A percentile compares a stretch with the other conserved stretches of the same genome.
Evolutionary conservation across 2,888 invertebrate genomes (phyloP).

Genomic region (Megaustenia siamemsis): DNA sequence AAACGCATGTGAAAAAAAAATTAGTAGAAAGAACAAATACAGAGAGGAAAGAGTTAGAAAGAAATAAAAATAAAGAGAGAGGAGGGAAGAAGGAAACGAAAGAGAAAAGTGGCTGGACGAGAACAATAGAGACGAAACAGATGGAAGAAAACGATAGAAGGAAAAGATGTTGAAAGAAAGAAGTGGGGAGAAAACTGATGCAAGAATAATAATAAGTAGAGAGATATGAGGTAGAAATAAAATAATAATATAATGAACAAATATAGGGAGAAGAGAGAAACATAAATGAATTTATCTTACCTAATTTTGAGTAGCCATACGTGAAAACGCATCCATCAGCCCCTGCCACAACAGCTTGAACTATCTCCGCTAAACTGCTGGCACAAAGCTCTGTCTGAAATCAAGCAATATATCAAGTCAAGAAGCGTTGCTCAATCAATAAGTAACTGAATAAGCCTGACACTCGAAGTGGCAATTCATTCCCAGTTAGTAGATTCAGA

Average conservation of each 20-base stretch:
- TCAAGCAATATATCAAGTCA: conserved; percentile 88
- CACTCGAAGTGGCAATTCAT: not conserved
- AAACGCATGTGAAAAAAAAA: not conserved
- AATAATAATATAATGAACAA: no score
- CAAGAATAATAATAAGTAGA: not conserved
- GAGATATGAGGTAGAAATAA: not conserved
- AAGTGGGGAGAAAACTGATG: not conserved
- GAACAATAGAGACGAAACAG: not conserved
- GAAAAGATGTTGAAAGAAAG: conserved; percentile 12
- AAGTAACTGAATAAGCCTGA: not conserved
- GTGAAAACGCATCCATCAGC: conserved; percentile 87
- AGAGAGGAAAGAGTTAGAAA: not conserved
- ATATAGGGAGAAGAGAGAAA: not conserved
- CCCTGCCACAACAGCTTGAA: conserved; percentile 95
- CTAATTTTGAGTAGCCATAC: conserved; percentile 80
- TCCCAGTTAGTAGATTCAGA: no score
- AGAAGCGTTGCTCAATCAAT: not conserved
- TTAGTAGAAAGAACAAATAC: not conserved
- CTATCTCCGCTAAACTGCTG: conserved; percentile 82
- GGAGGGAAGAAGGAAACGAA: not conserved
- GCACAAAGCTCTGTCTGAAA: conserved; percentile 85
- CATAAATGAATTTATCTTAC: conserved; percentile 62
- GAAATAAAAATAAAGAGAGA: conserved; percentile 37
- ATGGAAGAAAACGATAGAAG: conserved; percentile 19
- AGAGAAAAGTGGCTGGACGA: not conserved